Evolutionary conservation across 2,888 invertebrate species (phyloP), one percentile per base, ranked within the genome.

Genomic region (Helobdella robusta): DNA sequence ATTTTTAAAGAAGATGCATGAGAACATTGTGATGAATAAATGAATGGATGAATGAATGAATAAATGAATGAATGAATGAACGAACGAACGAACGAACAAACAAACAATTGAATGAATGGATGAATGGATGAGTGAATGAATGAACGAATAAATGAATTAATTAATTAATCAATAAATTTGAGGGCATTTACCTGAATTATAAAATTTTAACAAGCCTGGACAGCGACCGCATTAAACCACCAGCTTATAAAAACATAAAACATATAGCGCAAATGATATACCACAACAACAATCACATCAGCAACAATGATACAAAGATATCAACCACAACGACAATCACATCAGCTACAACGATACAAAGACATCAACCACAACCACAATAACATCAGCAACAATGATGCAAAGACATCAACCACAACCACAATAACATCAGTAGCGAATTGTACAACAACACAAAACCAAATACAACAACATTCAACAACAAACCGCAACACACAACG

Each of bases 231-330:
- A n/a, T n/a, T n/a, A n/a, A n/a, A n/a, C n/a, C n/a, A n/a, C n/a
- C n/a, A n/a, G n/a, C n/a, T n/a, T n/a, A 50, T 4, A 5, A 50
- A 5, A n/a, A 50, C 50, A 50, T 23, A n/a, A 50, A 50, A n/a
- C 5, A 50, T 4, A 50, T 4, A 5, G 20, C n/a, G 4, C 6
- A 50, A n/a, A 50, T 23, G 20, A 50, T 23, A n/a, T 18, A 50
- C 50, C n/a, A 50, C 50, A 5, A 50, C 50, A 5, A 50, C 50
- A 50, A 50, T 25, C n/a, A 50, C 50, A 50, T 23, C 50, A 5
- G 25, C 50, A 18, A 50, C 50, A 50, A 50, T n/a, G n/a, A n/a
- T n/a, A n/a, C 50, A 5, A 50, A n/a, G n/a, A 50, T 25, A 50
- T 23, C 50, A 5, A 50, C 5, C 5, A 50, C 50, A 50, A 50